A percentile compares a stretch with the other conserved stretches of the same genome.
These are phyloP conservation scores for Perccottus glenii DNA, from an alignment of 2,113 vertebrate species.

Conservation along the genomic window DNA sequence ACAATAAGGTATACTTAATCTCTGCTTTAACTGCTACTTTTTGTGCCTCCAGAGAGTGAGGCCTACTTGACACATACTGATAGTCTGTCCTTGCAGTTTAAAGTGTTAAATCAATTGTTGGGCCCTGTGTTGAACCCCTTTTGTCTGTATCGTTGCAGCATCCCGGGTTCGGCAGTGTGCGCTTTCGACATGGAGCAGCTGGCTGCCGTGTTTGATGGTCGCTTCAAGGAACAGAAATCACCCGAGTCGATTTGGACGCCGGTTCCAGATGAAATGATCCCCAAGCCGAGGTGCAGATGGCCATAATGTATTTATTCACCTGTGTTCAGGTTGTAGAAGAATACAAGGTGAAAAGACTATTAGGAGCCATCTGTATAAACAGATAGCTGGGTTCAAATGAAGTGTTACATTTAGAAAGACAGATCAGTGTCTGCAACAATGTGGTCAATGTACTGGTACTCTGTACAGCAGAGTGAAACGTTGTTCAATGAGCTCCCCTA, in stretches of 20 bases:
- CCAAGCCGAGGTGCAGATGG: constrained; percentile 86
- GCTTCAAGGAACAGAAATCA: constrained; percentile 96
- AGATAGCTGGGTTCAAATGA: not conserved
- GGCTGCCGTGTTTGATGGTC: constrained; percentile 88
- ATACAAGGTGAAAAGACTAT: not conserved
- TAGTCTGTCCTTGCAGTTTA: constrained; percentile 25
- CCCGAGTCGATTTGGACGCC: constrained; percentile 96
- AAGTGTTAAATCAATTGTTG: constrained; percentile 23
- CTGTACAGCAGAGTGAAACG: too few species aligned
- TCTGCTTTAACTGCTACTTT: constrained; percentile 19
- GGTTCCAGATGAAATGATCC: constrained; percentile 91
- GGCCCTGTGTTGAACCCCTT: constrained; percentile 19
- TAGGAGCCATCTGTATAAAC: not conserved
- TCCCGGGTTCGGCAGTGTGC: constrained; percentile 93
- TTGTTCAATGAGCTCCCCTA: too few species aligned
- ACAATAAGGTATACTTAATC: constrained; percentile 15
- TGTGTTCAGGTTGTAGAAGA: constrained; percentile 21
- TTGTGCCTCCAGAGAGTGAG: constrained; percentile 16
- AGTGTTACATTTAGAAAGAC: too few species aligned
- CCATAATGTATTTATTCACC: constrained; percentile 33
- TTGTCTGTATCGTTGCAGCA: constrained; percentile 74
- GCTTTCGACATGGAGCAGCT: constrained; percentile 96
- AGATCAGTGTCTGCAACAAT: too few species aligned
- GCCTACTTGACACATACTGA: constrained; percentile 20
- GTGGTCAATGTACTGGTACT: too few species aligned